A percentile compares a stretch with the other conserved stretches of the same genome.
Evolutionary conservation across 2,113 vertebrate genomes (phyloP).

Genomic region (Ailurus styani): DNA sequence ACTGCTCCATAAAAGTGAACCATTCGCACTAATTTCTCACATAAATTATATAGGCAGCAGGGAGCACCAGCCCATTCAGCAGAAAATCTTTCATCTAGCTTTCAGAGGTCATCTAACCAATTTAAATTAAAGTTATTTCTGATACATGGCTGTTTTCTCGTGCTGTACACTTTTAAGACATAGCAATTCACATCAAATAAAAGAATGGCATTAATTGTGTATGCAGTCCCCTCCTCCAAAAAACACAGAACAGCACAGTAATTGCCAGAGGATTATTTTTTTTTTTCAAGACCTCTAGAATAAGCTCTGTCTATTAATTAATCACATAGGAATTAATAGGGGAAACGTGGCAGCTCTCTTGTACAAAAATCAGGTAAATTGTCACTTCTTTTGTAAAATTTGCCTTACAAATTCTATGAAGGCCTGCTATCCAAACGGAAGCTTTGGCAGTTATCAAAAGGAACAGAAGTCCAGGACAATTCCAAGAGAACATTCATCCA

Average conservation of each 20-base stretch:
- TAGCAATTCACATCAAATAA: conserved; percentile 73
- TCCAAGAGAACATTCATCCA: conserved; percentile 42
- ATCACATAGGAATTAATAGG: conserved; percentile 70
- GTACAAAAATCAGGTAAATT: conserved; percentile 61
- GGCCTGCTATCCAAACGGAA: not conserved
- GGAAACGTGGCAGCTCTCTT: conserved; percentile 22
- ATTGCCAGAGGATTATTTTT: conserved; percentile 54
- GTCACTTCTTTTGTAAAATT: conserved; percentile 54
- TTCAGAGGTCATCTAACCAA: conserved; percentile 84
- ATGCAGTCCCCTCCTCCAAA: not conserved
- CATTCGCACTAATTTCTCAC: conserved; percentile 85
- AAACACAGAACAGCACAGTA: conserved; percentile 59
- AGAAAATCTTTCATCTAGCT: conserved; percentile 82
- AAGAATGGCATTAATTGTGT: conserved; percentile 64
- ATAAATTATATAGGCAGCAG: conserved; percentile 85
- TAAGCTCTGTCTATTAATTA: conserved; percentile 74
- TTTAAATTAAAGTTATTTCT: conserved; percentile 84
- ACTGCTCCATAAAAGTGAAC: conserved; percentile 84
- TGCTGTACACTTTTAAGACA: conserved; percentile 68
- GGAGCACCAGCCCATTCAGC: conserved; percentile 82
- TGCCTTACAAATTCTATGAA: conserved; percentile 49
- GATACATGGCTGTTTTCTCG: conserved; percentile 74
- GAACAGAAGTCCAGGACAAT: not conserved
- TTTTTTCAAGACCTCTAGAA: conserved; percentile 50
- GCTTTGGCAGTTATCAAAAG: conserved; percentile 26